phyloP scores from a whole-genome alignment of 1,140 invertebrate species.

The Brachionus koreanus region DNA sequence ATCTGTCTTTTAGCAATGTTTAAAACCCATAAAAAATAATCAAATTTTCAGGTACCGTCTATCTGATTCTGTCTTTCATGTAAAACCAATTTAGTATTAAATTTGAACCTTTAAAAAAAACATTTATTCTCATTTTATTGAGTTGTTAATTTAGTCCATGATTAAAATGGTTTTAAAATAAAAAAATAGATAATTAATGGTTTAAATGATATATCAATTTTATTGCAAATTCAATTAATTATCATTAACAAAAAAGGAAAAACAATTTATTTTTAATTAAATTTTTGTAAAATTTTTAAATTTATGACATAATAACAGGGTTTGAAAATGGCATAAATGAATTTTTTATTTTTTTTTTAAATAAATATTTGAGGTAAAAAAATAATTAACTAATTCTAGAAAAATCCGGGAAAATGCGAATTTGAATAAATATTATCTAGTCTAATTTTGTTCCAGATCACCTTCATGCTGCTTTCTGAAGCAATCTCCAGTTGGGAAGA shows the following conservation, averaged over 20 bases:
- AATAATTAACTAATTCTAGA: background rate
- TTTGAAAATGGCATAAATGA: background rate
- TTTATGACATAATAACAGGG: background rate
- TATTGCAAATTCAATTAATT: background rate
- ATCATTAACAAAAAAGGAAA: background rate
- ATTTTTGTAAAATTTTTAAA: background rate
- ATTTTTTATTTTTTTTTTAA: background rate
- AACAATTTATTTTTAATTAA: background rate
- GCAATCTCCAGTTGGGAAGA: slow-evolving; percentile 98
- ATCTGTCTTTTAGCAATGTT: too few relatives aligned
- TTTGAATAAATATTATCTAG: background rate
- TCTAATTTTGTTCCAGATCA: slow-evolving; percentile 54
- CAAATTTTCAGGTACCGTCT: too few relatives aligned
- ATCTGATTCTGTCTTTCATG: too few relatives aligned
- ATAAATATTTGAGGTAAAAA: background rate
- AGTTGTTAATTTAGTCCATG: too few relatives aligned
- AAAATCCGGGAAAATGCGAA: background rate
- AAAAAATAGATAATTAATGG: background rate
- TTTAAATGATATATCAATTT: background rate
- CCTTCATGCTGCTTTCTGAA: slow-evolving; percentile 99
- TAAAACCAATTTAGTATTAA: too few relatives aligned
- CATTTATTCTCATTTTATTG: too few relatives aligned
- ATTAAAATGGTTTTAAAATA: background rate
- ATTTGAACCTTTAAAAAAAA: too few relatives aligned
- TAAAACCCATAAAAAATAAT: too few relatives aligned